Evolutionary conservation across 1,140 invertebrate genomes (phyloP).

Genomic region (Triops longicaudatus): DNA sequence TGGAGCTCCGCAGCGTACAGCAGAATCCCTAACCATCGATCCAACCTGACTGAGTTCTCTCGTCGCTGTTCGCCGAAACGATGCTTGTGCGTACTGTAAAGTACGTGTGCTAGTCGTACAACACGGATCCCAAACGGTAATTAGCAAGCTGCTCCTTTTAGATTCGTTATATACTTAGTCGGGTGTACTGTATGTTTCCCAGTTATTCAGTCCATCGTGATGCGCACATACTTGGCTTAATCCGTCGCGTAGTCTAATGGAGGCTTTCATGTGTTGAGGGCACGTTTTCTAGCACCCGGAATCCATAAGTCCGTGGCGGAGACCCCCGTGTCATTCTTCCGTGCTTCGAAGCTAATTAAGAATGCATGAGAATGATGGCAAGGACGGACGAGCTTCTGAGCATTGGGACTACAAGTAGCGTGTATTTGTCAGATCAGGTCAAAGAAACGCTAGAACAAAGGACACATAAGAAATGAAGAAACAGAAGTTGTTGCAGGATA

Average conservation of each 20-base stretch:
- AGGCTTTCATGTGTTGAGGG: not conserved
- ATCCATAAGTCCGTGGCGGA: not conserved
- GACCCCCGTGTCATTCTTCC: not conserved
- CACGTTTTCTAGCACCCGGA: slow-evolving; percentile 10
- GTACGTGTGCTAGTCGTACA: not conserved
- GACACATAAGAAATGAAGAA: not conserved
- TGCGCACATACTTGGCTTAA: not conserved
- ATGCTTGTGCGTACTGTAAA: not conserved
- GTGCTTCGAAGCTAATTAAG: not conserved
- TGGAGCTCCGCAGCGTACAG: not conserved
- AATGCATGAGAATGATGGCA: not conserved
- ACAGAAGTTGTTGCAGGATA: not conserved
- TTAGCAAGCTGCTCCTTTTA: not conserved
- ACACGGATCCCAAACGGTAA: not conserved
- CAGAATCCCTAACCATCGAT: slow-evolving; percentile 15
- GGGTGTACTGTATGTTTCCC: not conserved
- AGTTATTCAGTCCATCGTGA: not conserved
- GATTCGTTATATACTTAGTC: not conserved
- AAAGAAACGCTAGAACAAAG: not conserved
- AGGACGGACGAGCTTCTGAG: not conserved
- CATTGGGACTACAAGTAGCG: not conserved
- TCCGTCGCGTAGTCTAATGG: not conserved
- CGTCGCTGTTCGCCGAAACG: not conserved
- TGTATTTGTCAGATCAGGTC: not conserved
- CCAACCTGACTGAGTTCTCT: not conserved